Base-by-base conservation (phyloP, 2,797 vertebrate genomes). In the Otus scops region DNA sequence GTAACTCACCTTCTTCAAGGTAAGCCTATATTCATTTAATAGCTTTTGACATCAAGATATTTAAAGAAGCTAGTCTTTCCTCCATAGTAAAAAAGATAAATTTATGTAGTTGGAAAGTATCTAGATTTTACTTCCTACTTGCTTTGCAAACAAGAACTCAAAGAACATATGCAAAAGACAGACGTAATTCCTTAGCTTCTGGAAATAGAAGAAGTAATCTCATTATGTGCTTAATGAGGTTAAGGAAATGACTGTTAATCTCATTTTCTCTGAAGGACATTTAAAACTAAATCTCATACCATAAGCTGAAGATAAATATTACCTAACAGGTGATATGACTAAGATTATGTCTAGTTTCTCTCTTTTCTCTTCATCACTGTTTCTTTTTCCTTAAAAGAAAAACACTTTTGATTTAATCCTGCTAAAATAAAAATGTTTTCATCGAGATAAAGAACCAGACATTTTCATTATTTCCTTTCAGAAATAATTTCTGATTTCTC, bases 261-360 rank as follows among this genome's bases (percentile, higher is more conserved):
- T 88, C 7, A 45, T 95, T 95, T 84, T 59, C 53, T 80, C 83
- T 80, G 87, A 87, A 90, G 91, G 83, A 93, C 54, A 56, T 88
- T 67, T 79, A 76, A 85, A 92, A 80, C 32, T 67, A 60, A 84
- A 84, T 90, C 84, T 88, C 59, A 48, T 57, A 47, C 23, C 21
- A 32, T 87, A 76, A 71, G 18, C 30, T 71, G 53, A 65, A 78
- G 45, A 24, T 38, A 89, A 89, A 68, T 80, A 67, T 63, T 65
- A 47, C 59, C 38, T 80, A 65, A 36, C 47, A 76, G 48, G 34
- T 88, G 41, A 50, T 67, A 30, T 21, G 39, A 41, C 15, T 48
- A 45, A 71, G 54, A 57, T 74, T 59, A 20, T 47, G 32, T 27
- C 10, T 67, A 36, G n/a, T 41, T 71, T 85, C 38, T 53, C 14